Evolutionary conservation across 92 coral and sea anemone genomes (phyloP), one percentile per base, ranked within the genome.

Genomic region (Porites cylindrica): DNA sequence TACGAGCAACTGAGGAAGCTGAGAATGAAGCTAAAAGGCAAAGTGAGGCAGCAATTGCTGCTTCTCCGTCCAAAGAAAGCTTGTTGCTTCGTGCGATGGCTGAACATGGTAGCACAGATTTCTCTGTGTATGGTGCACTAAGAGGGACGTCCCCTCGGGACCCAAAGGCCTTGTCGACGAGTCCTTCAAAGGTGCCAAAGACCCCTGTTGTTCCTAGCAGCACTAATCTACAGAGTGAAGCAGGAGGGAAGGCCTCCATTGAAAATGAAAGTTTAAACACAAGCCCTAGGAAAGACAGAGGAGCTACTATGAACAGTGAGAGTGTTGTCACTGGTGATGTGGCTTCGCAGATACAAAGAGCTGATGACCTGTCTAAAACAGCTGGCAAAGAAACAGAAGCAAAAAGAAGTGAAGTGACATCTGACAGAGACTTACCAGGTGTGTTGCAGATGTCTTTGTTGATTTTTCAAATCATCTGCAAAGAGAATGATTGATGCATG

Each of bases 41-140:
- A 19, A 29, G 62, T 32, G 83, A 78, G 17, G 16, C 51, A 1
- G 76, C 77, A 8, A 17, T 61, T 19, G 67, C 78, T 50, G 50
- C 73, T 53, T 38, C 60, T 9, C 69, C 79, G 12, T 72, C 79
- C 4, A 80, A 76, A 50, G 73, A 82, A 11, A 64, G 87, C 56
- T 10, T 83, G 54, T 43, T 89, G 50, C 80, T 70, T 71, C 80
- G 67, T 16, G 56, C 71, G 21, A 16, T 51, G 76, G 84, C 88
- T 14, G 92, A 84, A 32, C 75, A 77, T 13, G 88, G 70, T 1
- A 71, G 67, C 19, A 2, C 66, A 23, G 88, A 83, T 72, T 63
- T 91, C 78, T 86, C 91, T 51, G 52, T 92, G 12, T 70, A 69
- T 29, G 91, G 91, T 65, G 83, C 90, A 20, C 26, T 80, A 3